Base-by-base conservation (phyloP, 1,140 invertebrate species). In the Mylabris phalerata region DNA sequence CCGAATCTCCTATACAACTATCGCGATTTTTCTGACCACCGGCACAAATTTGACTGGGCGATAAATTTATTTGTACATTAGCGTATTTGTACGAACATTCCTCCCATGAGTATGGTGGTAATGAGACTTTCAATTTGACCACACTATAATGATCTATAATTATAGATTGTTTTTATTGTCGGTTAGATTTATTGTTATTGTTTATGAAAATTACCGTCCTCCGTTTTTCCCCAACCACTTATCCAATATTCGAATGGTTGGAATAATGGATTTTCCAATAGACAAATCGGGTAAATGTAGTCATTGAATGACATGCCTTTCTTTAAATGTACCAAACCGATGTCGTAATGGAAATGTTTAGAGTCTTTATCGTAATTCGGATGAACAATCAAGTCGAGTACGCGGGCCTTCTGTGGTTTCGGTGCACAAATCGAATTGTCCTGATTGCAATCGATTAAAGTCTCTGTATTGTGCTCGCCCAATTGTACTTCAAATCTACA, bases 231-330 rank as follows among this genome's bases (percentile, higher is more conserved):
- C 71, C 71, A 73, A 41, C 71, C 71, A 54, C 69, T 64, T 13
- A 73, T 39, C 44, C 50, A 66, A 49, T 69, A 71, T 47, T 64
- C 57, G 3, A 43, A 48, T 5, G 52, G 26, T 4, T 50, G 27
- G 41, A 9, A 38, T 7, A 55, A 38, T 19, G 48, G 9, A 40
- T 66, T 49, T 4, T 56, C 55, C 24, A 48, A 81, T 2, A 90
- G 66, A 62, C 88, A 89, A 41, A 89, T 81, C 0, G 87, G 84
- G 62, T 79, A 75, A 19, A 90, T 79, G 60, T 74, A 79, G 32
- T 13, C 64, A 59, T n/a, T 3, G 63, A 50, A 38, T 9, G 9
- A 27, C 11, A 50, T 78, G 3, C 78, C 67, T 1, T 67, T 63
- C 2, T 75, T 68, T 7, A 88, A 65, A 43, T 78, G 77, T 4